A percentile compares a stretch with the other conserved stretches of the same genome.
phyloP scores from a whole-genome alignment of 1,140 invertebrate genomes.

The Himalopsyche phryganea region DNA sequence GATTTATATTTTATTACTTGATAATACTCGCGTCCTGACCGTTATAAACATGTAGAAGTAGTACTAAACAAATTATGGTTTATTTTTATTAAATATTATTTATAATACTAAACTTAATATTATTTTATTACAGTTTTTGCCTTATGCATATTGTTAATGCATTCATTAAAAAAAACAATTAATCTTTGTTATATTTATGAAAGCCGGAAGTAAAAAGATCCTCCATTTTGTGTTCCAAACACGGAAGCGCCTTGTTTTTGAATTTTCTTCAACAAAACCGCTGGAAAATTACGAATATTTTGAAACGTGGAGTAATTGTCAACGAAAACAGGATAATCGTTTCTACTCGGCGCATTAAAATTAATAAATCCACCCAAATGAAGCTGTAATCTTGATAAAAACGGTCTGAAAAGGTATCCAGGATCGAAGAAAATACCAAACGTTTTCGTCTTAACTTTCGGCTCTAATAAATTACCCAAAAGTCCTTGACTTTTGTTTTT shows the following conservation, averaged over 20 bases:
- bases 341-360: not conserved
- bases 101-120: no score
- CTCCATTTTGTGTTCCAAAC: not conserved
- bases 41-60: no score
- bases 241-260: slow-evolving; percentile 10
- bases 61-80: no score
- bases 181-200: no score
- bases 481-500: not conserved
- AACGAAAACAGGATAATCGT: not conserved
- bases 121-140: no score
- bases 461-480: not conserved
- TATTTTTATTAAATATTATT: no score
- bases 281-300: slow-evolving; percentile 5
- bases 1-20: no score
- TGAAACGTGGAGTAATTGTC: slow-evolving; percentile 1
- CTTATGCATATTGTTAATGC: no score
- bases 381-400: slow-evolving; percentile 23
- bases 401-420: slow-evolving; percentile 14
- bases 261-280: slow-evolving; percentile 12
- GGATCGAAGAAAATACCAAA: slow-evolving; percentile 24
- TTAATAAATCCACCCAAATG: slow-evolving; percentile 7
- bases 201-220: not conserved
- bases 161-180: no score
- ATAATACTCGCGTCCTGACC: no score
- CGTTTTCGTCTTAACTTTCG: slow-evolving; percentile 10